A percentile compares a stretch with the other conserved stretches of the same genome.
phyloP scores from a whole-genome alignment of 1,140 invertebrate species.

The Notospermus geniculatus region DNA sequence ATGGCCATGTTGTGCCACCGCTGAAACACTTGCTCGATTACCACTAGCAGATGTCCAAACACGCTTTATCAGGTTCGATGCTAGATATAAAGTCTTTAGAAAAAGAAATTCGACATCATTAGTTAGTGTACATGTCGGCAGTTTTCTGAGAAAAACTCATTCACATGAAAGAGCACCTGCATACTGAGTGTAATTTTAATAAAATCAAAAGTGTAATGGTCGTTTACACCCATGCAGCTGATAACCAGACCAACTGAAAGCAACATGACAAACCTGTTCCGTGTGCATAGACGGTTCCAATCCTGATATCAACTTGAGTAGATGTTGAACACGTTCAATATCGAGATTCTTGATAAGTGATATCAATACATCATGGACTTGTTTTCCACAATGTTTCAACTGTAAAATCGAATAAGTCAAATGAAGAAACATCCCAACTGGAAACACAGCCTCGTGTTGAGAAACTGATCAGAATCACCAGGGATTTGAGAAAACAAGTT shows the following conservation, averaged over 20 bases:
- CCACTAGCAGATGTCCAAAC: conserved; percentile 75
- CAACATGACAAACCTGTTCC: conserved; percentile 66
- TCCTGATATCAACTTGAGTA: conserved; percentile 78
- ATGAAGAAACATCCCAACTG: no score
- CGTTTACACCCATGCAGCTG: no score
- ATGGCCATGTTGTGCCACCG: conserved; percentile 30
- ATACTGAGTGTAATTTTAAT: background rate
- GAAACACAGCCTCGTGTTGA: no score
- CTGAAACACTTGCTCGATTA: conserved; percentile 38
- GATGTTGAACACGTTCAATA: conserved; percentile 79
- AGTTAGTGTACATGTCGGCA: background rate
- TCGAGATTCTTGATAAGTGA: conserved; percentile 87
- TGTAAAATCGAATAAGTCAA: conserved; percentile 30
- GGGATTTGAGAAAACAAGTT: no score
- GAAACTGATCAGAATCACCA: no score
- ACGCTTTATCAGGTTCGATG: conserved; percentile 83
- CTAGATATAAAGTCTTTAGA: conserved; percentile 80
- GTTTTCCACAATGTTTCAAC: conserved; percentile 89
- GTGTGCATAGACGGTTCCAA: conserved; percentile 87
- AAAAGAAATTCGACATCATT: conserved; percentile 24
- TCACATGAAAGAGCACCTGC: no score
- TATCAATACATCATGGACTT: conserved; percentile 86
- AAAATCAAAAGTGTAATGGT: no score
- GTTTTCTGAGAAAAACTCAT: no score
- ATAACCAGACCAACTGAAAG: no score